These are phyloP conservation scores for Poecile atricapillus DNA, from an alignment of 2,113 vertebrate species.

Conservation along the genomic window DNA sequence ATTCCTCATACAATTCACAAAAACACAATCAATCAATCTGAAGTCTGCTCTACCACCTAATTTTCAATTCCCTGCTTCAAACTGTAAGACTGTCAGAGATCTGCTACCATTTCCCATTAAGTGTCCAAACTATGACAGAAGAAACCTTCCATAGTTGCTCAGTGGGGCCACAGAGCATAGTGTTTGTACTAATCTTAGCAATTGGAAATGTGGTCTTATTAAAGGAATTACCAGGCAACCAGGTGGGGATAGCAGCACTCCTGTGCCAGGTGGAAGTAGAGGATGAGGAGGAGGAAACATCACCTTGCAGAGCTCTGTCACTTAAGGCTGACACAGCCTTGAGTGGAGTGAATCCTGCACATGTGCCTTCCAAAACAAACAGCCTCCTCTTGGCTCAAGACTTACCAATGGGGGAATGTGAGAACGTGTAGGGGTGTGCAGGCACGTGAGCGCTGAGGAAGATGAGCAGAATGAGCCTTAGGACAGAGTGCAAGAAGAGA, in stretches of 20 bases:
- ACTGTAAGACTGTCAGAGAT: background rate
- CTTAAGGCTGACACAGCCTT: background rate
- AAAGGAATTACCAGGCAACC: background rate
- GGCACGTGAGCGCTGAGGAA: background rate
- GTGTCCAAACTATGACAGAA: background rate
- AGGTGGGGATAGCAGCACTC: background rate
- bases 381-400: background rate
- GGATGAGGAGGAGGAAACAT: background rate
- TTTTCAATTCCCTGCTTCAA: background rate
- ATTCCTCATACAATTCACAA: background rate
- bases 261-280: background rate
- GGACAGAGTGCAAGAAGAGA: background rate
- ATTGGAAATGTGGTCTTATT: background rate
- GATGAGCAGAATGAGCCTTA: background rate
- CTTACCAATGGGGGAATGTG: background rate
- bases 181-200: background rate
- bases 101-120: background rate
- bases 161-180: background rate
- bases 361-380: background rate
- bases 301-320: background rate
- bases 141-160: background rate
- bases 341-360: background rate
- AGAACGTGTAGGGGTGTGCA: accelerated
- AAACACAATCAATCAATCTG: background rate
- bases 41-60: background rate